These are phyloP conservation scores for Neoniphon sammara DNA, from an alignment of 2,797 vertebrate genomes.

Conservation along the genomic window DNA sequence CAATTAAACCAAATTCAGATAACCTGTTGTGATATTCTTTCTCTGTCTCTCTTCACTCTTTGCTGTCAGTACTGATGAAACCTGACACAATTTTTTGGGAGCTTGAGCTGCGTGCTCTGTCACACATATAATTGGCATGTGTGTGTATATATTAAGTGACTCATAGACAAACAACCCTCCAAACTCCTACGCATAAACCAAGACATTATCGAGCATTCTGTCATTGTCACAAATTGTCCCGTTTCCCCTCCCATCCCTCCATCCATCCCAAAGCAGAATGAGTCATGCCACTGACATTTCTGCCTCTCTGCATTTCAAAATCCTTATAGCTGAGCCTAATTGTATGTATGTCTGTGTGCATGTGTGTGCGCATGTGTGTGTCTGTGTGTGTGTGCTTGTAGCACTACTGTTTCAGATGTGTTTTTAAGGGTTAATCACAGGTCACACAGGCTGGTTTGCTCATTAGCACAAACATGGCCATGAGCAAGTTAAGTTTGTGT, in stretches of 20 bases:
- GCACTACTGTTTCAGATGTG: constrained; percentile 7
- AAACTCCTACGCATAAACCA: constrained; percentile 21
- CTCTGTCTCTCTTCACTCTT: no score
- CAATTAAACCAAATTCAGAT: no score
- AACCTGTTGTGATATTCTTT: no score
- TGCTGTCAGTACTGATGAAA: constrained; percentile 35
- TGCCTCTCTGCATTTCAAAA: constrained; percentile 27
- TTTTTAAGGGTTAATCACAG: constrained; percentile 32
- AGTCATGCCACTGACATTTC: constrained; percentile 48
- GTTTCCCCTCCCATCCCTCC: constrained; percentile 9
- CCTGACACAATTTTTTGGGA: neutral
- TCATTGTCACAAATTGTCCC: constrained; percentile 27
- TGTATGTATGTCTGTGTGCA: neutral
- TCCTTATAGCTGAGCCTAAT: neutral
- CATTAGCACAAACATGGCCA: constrained; percentile 10
- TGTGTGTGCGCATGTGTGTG: neutral
- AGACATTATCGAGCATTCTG: constrained; percentile 45
- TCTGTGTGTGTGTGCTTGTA: neutral
- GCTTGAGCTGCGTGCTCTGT: neutral
- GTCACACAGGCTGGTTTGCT: constrained; percentile 3
- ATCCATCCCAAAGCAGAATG: constrained; percentile 20
- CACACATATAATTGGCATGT: constrained; percentile 13
- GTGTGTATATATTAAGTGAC: constrained; percentile 32
- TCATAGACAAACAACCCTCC: constrained; percentile 32
- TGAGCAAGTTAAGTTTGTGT: neutral